Evolutionary conservation across 2,888 invertebrate genomes (phyloP), one percentile per base, ranked within the genome.

Genomic region (Craniophora ligustri): DNA sequence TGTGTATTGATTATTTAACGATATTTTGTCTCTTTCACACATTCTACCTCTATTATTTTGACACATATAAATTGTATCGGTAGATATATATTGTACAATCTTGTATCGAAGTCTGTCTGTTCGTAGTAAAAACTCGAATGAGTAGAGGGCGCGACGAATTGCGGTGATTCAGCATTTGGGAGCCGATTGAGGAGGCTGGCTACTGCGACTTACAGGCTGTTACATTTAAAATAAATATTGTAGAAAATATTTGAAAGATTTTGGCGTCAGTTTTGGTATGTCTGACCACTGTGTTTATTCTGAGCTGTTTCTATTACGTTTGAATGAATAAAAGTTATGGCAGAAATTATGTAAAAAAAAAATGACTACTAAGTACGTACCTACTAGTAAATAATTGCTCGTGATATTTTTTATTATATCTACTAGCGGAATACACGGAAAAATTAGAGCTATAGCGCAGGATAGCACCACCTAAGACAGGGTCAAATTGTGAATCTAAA

Each of bases 61-160:
- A 65, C 45, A 68, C 48, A 53, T 65, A 30, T 36, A 61, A 65
- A 58, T 30, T 63, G 53, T 67, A 45, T 49, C 55, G 57, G 30
- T 41, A 54, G 53, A 60, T 63, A 67, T 63, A 67, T 61, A 65
- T 56, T 74, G 63, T 67, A 71, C 59, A 62, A 64, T 72, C 66
- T 69, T 70, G 64, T 69, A 71, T 70, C 55, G 55, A 44, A 68
- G 62, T 71, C 39, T 61, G 67, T 67, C 59, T 50, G 66, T 68
- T 51, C 59, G 69, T 69, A 62, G 76, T 84, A 90, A 91, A 91
- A 91, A 89, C 78, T 78, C 59, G 77, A 83, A 82, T 81, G 78
- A 83, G 82, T 81, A 82, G 85, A 84, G 86, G 87, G 88, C 88
- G 89, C 81, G 85, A 86, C 92, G 88, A 92, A 92, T 91, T 69